Evolutionary conservation across 2,113 vertebrate genomes (phyloP), one percentile per base, ranked within the genome.

Genomic region (Erinaceus europaeus): DNA sequence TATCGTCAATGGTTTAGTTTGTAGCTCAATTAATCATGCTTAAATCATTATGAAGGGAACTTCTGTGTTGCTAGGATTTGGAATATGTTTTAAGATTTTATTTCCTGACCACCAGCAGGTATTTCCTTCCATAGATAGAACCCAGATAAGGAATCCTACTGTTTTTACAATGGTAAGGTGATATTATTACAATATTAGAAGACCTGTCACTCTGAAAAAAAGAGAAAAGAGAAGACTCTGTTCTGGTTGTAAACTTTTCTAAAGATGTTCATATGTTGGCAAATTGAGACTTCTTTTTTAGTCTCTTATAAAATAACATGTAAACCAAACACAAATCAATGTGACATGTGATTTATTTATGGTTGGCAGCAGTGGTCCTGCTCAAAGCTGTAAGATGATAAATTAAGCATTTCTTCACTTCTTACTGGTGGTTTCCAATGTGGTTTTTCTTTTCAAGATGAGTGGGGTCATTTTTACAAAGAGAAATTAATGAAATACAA

Each of bases 231-330:
- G 59, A 72, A 84, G 21, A 46, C 14, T 71, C 65, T 82, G 50
- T 89, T 91, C 40, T 13, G 55, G 18, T 59, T 36, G 72, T 83
- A 90, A 77, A 90, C 50, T 85, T 87, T 32, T 9, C 36, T 62
- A 83, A 74, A 84, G 67, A 62, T 57, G 38, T 61, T 74, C 4
- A 38, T 81, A 34, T 65, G 6, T 46, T 86, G 59, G 57, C 53
- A 84, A 80, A 77, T 65, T 36, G 11, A 88, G 44, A 25, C 17
- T 6, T 57, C 25, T 23, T 53, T 72, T 68, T 44, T 65, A 32
- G 80, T 34, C 34, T 86, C 77, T 88, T 62, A 86, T 81, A 88
- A 84, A 78, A 90, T 84, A 93, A 62, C 29, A 62, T 62, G 36
- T 64, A 88, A 90, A 69, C 14, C 61, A 36, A 77, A 81, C 15